These are phyloP conservation scores for Galagoides demidoff DNA, from an alignment of 2,797 vertebrate species.

Conservation along the genomic window DNA sequence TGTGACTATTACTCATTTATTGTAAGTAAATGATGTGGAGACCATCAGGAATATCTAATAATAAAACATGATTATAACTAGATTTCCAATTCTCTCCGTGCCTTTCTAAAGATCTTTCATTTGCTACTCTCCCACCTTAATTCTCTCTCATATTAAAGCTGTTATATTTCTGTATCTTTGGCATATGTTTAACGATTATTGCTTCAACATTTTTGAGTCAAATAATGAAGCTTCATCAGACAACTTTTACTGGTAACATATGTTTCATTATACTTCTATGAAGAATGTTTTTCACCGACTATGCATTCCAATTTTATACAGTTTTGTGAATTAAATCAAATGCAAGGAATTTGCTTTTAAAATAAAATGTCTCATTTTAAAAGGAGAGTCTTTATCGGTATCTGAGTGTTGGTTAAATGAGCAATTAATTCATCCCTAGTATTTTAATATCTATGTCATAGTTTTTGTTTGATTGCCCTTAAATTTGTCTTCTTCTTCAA, in stretches of 20 bases:
- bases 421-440: background rate
- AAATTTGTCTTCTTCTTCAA: background rate
- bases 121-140: constrained; percentile 41
- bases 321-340: constrained; percentile 57
- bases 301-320: background rate
- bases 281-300: constrained; percentile 29
- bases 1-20: constrained; percentile 45
- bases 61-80: constrained; percentile 51
- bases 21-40: constrained; percentile 64
- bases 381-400: constrained; percentile 18
- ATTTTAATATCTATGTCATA: background rate
- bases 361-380: constrained; percentile 47
- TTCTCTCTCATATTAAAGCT: constrained; percentile 47
- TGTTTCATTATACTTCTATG: constrained; percentile 28
- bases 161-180: constrained; percentile 42
- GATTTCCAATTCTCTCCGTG: constrained; percentile 51
- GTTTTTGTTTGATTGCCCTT: background rate
- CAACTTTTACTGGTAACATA: constrained; percentile 62
- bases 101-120: constrained; percentile 41
- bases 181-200: constrained; percentile 70
- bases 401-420: constrained; percentile 16
- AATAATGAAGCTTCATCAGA: constrained; percentile 66
- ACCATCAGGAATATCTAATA: constrained; percentile 56
- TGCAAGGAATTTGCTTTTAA: constrained; percentile 48
- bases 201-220: constrained; percentile 58